Conservation (phyloP, 2,888 invertebrate genomes). For the Dimorphilus gyrociliatus region DNA sequence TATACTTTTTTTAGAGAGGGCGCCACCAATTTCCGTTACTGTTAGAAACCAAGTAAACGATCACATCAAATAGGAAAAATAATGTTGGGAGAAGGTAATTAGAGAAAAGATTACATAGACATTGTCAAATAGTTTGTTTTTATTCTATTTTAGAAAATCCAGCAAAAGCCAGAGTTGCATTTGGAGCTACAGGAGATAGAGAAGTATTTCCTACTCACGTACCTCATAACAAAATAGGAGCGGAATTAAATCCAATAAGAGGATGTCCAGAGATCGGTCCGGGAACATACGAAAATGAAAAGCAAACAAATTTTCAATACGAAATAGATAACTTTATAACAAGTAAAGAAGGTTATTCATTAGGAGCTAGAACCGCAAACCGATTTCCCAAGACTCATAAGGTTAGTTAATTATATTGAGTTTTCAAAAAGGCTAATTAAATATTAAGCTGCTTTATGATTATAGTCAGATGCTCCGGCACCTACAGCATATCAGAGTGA, state of each 20-base stretch:
- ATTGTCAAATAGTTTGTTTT: no score
- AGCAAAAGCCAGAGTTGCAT: constrained; percentile 25
- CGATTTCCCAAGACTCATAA: constrained; percentile 14
- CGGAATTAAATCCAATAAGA: constrained; percentile 26
- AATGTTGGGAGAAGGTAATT: no score
- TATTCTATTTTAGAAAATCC: no score
- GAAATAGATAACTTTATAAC: constrained; percentile 22
- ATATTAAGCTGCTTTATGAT: no score
- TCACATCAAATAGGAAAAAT: no score
- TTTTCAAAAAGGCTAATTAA: neutral
- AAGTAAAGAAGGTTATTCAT: constrained; percentile 31
- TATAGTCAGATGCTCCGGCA: no score
- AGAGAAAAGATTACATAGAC: no score
- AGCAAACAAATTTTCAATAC: constrained; percentile 30
- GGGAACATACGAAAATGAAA: constrained; percentile 35
- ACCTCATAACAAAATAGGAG: constrained; percentile 32
- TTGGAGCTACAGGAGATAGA: constrained; percentile 29
- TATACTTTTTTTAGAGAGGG: no score
- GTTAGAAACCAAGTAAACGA: no score
- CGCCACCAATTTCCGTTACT: no score
- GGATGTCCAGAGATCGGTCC: constrained; percentile 34
- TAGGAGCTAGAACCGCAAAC: constrained; percentile 33
- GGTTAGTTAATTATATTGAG: constrained; percentile 13
- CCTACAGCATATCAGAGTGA: constrained; percentile 20
- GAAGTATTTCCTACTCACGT: constrained; percentile 31